phyloP scores from a whole-genome alignment of 2,113 vertebrate species.

The Urocolius indicus region DNA sequence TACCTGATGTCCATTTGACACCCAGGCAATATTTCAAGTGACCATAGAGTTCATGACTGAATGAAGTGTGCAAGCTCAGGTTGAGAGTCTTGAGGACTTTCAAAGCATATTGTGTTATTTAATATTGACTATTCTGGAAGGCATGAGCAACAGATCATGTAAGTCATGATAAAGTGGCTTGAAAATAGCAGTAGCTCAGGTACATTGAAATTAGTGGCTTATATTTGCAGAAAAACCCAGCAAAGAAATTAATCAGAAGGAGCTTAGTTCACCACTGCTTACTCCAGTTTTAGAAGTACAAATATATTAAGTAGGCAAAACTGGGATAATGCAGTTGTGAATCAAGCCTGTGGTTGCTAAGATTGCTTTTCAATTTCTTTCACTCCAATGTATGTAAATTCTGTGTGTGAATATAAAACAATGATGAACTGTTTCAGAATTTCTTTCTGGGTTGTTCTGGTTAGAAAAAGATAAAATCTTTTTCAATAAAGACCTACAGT shows the following conservation, averaged over 20 bases:
- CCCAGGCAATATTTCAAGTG: neutral
- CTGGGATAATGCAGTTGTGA: constrained; percentile 38
- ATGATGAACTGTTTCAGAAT: constrained; percentile 6
- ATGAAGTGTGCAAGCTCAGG: neutral
- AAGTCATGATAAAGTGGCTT: neutral
- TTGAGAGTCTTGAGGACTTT: neutral
- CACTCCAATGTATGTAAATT: constrained; percentile 49
- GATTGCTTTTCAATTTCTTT: constrained; percentile 28
- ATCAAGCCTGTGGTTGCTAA: constrained; percentile 33
- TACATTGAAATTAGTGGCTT: constrained; percentile 46
- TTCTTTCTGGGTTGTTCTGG: constrained; percentile 71
- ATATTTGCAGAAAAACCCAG: constrained; percentile 62
- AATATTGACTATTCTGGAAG: neutral
- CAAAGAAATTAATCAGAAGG: constrained; percentile 57
- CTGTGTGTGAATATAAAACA: constrained; percentile 19
- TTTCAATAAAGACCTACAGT: constrained; percentile 75
- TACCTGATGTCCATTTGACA: constrained; percentile 2
- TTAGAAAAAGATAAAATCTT: constrained; percentile 50
- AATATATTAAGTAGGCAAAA: neutral
- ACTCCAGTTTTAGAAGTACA: neutral
- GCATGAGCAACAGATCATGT: neutral
- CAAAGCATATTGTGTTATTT: neutral
- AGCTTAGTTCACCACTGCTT: constrained; percentile 49
- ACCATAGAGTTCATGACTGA: neutral
- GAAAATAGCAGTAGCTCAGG: constrained; percentile 33